Evolutionary conservation across 2,113 vertebrate genomes (phyloP).

Genomic region (Ammodytes dubius): DNA sequence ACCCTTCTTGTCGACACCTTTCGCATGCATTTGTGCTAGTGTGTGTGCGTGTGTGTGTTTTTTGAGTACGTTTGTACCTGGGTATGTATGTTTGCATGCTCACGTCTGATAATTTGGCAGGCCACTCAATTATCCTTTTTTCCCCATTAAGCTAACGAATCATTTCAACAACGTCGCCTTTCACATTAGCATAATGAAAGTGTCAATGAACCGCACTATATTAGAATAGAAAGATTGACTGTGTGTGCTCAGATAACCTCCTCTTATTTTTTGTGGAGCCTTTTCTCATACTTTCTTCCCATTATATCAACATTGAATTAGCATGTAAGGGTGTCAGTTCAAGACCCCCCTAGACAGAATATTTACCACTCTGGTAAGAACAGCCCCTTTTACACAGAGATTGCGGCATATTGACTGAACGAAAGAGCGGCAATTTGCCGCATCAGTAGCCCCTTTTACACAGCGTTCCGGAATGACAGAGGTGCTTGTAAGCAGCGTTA

Average conservation of each 20-base stretch:
- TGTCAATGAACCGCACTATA: constrained; percentile 60
- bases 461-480: too few relatives aligned
- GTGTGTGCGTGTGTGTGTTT: background rate
- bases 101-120: constrained; percentile 64
- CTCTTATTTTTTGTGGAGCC: constrained; percentile 12
- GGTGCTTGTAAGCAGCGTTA: too few relatives aligned
- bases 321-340: background rate
- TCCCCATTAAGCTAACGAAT: constrained; percentile 72
- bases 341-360: background rate
- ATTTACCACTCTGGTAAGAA: constrained; percentile 8
- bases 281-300: constrained; percentile 11
- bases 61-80: constrained; percentile 10
- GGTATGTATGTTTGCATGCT: constrained; percentile 12
- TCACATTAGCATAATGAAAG: constrained; percentile 72
- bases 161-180: constrained; percentile 60
- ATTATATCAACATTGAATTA: constrained; percentile 26
- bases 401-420: too few relatives aligned
- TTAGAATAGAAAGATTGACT: constrained; percentile 49
- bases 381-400: background rate
- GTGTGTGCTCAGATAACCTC: constrained; percentile 39
- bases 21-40: constrained; percentile 1
- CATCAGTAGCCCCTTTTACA: too few relatives aligned
- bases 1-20: constrained; percentile 28
- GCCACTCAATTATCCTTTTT: constrained; percentile 72
- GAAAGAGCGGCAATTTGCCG: too few relatives aligned